Conservation (phyloP, 2,113 vertebrate species). For the Sitta europaea region DNA sequence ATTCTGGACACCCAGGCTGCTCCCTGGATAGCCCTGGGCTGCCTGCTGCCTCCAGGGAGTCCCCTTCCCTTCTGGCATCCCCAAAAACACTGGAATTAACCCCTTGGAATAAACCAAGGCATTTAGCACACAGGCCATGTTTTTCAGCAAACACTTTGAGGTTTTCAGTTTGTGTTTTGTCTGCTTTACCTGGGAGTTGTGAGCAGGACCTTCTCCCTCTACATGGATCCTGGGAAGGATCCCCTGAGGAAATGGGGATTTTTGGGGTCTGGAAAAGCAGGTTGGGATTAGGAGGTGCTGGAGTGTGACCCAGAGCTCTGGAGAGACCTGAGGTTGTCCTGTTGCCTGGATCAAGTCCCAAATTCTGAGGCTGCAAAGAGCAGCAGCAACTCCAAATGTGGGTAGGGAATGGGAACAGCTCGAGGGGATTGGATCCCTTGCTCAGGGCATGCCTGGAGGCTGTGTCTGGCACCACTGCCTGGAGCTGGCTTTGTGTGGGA, state of each 20-base stretch:
- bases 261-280: background rate
- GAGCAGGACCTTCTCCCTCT: fast-evolving
- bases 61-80: background rate
- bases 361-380: background rate
- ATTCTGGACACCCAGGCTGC: background rate
- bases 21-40: background rate
- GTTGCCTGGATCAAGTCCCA: background rate
- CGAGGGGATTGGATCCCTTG: fast-evolving
- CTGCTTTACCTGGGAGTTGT: background rate
- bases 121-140: fast-evolving
- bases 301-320: background rate
- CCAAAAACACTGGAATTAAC: background rate
- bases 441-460: background rate
- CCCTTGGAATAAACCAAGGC: background rate
- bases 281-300: background rate
- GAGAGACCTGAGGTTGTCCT: background rate
- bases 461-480: background rate
- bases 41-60: background rate
- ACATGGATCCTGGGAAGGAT: fast-evolving
- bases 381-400: background rate
- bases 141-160: fast-evolving
- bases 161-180: background rate
- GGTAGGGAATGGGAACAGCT: background rate
- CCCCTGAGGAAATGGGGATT: background rate
- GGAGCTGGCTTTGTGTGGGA: background rate